Percentiles rank a stretch among this genome's conserved stretches.
phyloP scores from a whole-genome alignment of 1,140 invertebrate species.

The Pseudomyrmex sp. region DNA sequence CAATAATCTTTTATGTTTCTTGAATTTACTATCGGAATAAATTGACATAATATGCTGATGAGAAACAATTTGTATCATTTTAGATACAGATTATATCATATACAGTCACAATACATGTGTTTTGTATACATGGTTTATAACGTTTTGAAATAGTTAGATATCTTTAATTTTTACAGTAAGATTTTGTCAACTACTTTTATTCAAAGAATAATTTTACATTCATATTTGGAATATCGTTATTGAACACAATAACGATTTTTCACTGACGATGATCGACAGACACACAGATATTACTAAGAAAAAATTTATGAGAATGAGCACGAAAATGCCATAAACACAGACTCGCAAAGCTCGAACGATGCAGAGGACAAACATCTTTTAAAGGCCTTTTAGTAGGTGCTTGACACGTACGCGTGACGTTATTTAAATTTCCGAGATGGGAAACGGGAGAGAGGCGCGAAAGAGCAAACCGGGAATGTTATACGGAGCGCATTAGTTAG shows the following conservation, averaged over 20 bases:
- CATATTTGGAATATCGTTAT: neutral
- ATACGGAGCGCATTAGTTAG: constrained; percentile 74
- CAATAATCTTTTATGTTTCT: neutral
- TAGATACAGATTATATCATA: constrained; percentile 59
- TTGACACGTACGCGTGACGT: constrained; percentile 57
- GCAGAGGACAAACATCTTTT: constrained; percentile 54
- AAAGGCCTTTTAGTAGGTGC: constrained; percentile 58
- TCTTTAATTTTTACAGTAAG: neutral
- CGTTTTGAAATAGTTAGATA: neutral
- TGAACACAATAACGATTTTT: neutral
- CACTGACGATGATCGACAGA: neutral
- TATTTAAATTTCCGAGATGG: constrained; percentile 45
- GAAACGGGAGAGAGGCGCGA: constrained; percentile 31
- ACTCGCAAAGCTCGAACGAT: constrained; percentile 19
- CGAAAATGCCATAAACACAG: neutral
- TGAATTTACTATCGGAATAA: constrained; percentile 38
- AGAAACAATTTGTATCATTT: constrained; percentile 26
- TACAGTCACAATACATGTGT: no score
- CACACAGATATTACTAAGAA: neutral
- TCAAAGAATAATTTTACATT: constrained; percentile 9
- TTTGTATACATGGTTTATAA: no score
- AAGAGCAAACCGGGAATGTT: constrained; percentile 45
- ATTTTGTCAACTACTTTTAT: neutral
- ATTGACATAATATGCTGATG: constrained; percentile 11
- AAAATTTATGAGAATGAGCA: constrained; percentile 6